Base-by-base conservation (phyloP, 2,888 invertebrate genomes). In the Dolichopus griseipennis region DNA sequence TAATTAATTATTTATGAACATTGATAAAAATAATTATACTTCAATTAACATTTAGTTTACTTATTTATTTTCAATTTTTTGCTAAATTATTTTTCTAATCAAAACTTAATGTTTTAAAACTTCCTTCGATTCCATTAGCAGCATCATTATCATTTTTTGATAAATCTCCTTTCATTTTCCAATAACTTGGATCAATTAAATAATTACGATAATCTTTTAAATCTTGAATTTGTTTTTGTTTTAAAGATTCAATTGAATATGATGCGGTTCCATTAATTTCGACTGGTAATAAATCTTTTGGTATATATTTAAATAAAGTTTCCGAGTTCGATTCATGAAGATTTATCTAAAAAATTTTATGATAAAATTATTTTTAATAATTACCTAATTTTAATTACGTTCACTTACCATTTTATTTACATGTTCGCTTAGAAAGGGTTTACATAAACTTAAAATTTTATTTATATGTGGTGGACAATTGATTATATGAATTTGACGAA, bases 291-390 rank as follows among this genome's bases (percentile, higher is more conserved):
- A 78, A 74, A 0, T 68, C 69, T 18, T 74, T 75, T 4, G 89
- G 85, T 41, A 90, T 82, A 74, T 84, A 85, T 62, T 86, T 82
- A 74, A 84, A 86, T 0, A 90, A 78, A 0, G 88, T 87, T 5
- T 84, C 84, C 0, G 89, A 85, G 72, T 86, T 86, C 0, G 89
- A 88, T 71, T 85, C 82, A 77, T 90, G 90, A 78, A 89, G 89
- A 73, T 89, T 87, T 37, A 90, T 84, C 88, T 89, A 77, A 66
- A 79, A 65, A 43, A 65, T 43, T 82, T 34, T 64, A 27, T 27
- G 27, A 10, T 34, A 64, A 34, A 37, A 33, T n/a, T 1, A 6
- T 52, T 18, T 18, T 12, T 52, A 43, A 43, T 6, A 10, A 15
- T 43, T 20, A 33, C 62, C 1, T 1, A 22, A 9, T n/a, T 61